A percentile compares a stretch with the other conserved stretches of the same genome.
phyloP scores from a whole-genome alignment of 2,797 vertebrate species.

The Tauraco hartlaubi region DNA sequence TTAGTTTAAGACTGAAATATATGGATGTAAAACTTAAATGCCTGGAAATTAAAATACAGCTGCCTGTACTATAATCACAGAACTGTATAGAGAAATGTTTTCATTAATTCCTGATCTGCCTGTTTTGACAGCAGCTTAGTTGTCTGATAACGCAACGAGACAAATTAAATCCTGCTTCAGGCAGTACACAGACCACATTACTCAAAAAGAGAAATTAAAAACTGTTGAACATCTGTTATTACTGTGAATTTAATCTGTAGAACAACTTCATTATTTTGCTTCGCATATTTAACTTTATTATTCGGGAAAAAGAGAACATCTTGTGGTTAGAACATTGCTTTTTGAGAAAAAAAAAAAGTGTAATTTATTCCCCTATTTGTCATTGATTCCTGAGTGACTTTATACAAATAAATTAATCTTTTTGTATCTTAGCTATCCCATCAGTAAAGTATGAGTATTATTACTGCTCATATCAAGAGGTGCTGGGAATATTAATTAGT shows the following conservation, averaged over 20 bases:
- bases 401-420: background rate
- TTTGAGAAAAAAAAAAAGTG: background rate
- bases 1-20: background rate
- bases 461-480: background rate
- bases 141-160: conserved; percentile 58
- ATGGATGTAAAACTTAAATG: background rate
- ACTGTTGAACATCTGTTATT: conserved; percentile 69
- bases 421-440: background rate
- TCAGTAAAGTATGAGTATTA: background rate
- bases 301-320: background rate
- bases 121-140: conserved; percentile 63
- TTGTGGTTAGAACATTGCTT: background rate
- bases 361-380: background rate
- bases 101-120: conserved; percentile 61
- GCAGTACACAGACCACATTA: conserved; percentile 57
- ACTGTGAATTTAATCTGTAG: conserved; percentile 41
- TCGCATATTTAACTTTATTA: conserved; percentile 35
- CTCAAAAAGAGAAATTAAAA: conserved; percentile 64
- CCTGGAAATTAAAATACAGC: conserved; percentile 44
- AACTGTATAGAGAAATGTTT: conserved; percentile 26
- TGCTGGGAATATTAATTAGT: background rate
- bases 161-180: conserved; percentile 71
- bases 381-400: background rate
- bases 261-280: conserved; percentile 58
- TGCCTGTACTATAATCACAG: conserved; percentile 39